phyloP scores from a whole-genome alignment of 2,888 invertebrate genomes.

The Therioaphis trifolii region DNA sequence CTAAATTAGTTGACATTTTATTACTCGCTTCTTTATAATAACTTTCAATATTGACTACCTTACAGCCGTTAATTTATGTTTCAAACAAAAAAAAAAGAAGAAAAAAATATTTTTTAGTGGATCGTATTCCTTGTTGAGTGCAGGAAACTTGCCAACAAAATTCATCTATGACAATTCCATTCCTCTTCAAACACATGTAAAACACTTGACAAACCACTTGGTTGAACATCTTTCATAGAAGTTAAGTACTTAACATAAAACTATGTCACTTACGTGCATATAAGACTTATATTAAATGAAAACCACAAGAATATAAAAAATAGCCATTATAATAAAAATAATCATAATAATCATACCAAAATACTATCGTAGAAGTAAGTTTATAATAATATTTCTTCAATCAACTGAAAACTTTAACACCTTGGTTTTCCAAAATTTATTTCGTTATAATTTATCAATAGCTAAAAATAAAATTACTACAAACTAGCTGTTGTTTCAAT shows the following conservation, averaged over 20 bases:
- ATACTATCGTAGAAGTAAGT: too few relatives aligned
- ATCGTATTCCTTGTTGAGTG: not conserved
- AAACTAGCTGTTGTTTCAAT: too few relatives aligned
- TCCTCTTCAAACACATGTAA: conserved; percentile 22
- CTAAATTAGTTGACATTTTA: too few relatives aligned
- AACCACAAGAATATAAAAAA: not conserved
- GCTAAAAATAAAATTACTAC: too few relatives aligned
- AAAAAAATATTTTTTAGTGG: not conserved
- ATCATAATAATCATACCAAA: too few relatives aligned
- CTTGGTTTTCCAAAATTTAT: too few relatives aligned
- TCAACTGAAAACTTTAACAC: too few relatives aligned
- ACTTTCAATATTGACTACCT: not conserved
- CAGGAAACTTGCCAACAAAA: not conserved
- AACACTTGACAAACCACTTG: not conserved
- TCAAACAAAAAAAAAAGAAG: not conserved
- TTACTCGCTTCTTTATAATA: too few relatives aligned
- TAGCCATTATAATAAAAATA: too few relatives aligned
- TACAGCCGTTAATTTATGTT: not conserved
- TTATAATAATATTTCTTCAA: too few relatives aligned
- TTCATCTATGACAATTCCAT: conserved; percentile 23
- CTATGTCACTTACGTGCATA: not conserved
- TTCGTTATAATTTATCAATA: too few relatives aligned
- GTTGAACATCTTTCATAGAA: conserved; percentile 9
- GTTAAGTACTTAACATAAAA: conserved; percentile 3
- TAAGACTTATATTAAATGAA: not conserved